A percentile compares a stretch with the other conserved stretches of the same genome.
Conservation (phyloP, 2,888 invertebrate genomes). For the Cephus spinipes region DNA sequence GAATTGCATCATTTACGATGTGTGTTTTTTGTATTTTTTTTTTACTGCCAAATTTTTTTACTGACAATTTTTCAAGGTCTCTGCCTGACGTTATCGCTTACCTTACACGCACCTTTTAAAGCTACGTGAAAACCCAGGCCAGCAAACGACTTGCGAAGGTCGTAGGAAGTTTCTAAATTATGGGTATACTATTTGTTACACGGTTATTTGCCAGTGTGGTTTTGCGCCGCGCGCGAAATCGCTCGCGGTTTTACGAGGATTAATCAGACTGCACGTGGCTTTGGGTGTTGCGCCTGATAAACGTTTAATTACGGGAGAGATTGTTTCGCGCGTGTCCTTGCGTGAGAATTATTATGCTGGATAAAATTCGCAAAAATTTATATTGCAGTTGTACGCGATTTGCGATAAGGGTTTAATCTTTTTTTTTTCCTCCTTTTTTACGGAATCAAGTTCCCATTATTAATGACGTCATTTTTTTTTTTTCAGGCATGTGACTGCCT, state of each 20-base stretch:
- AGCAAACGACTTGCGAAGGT: neutral
- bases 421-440: neutral
- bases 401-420: neutral
- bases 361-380: neutral
- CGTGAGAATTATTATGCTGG: neutral
- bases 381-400: neutral
- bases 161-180: slow-evolving; percentile 38
- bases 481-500: slow-evolving; percentile 84
- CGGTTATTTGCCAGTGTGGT: slow-evolving; percentile 28
- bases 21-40: neutral
- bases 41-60: neutral
- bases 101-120: neutral
- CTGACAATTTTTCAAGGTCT: neutral
- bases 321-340: neutral
- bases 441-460: neutral
- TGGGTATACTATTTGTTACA: slow-evolving; percentile 43
- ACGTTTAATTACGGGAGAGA: neutral
- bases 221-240: slow-evolving; percentile 24
- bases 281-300: neutral
- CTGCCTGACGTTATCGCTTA: neutral
- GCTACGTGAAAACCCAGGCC: neutral
- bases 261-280: slow-evolving; percentile 8
- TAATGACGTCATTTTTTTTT: neutral
- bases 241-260: slow-evolving; percentile 21
- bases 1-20: too few relatives aligned